Evolutionary conservation across 92 coral and sea anemone species (phyloP), one percentile per base, ranked within the genome.

Genomic region (Heliopora coerulea): DNA sequence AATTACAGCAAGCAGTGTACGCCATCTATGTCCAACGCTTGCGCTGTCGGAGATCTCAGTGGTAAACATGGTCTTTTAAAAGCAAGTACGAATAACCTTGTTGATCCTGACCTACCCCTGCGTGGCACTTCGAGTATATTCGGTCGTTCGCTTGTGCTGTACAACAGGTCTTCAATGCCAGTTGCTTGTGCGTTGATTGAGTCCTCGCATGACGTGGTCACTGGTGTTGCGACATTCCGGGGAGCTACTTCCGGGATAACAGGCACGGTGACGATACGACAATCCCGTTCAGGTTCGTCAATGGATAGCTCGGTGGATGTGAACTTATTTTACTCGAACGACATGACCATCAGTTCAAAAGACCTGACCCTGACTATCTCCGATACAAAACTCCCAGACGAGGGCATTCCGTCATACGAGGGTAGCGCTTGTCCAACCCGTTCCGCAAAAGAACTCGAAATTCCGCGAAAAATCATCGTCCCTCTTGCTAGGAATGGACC

Each of bases 11-110:
- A 59, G 13, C 48, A 78, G 1, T 89, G 96, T 66, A 73, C 54
- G 29, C 34, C 19, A 27, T 39, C 70, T 4, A 80, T n/a, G 72
- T 56, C 61, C 62, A 77, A 28, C 19, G 64, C 54, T 28, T 93
- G 98, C 79, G 96, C 96, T 14, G 37, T 86, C 62, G 98, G 98
- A 41, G 95, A 93, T 64, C 70, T 93, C 59, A 54, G 75, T 28
- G 89, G 89, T 17, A 85, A 83, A 78, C 83, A 88, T 62, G 95
- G 91, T 11, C 54, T 60, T 42, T 49, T 93, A 48, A 58, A 79
- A 35, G 54, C 59, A 15, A 19, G 84, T 12, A 73, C 78, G 29
- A 59, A 25, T 12, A 75, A 62, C 50, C 75, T 68, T 40, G 20
- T 57, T 12, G 85, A 87, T 65, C 66, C 73, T 31, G 81, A 77